phyloP scores from a whole-genome alignment of 2,888 invertebrate species.

The Ceriagrion tenellum region DNA sequence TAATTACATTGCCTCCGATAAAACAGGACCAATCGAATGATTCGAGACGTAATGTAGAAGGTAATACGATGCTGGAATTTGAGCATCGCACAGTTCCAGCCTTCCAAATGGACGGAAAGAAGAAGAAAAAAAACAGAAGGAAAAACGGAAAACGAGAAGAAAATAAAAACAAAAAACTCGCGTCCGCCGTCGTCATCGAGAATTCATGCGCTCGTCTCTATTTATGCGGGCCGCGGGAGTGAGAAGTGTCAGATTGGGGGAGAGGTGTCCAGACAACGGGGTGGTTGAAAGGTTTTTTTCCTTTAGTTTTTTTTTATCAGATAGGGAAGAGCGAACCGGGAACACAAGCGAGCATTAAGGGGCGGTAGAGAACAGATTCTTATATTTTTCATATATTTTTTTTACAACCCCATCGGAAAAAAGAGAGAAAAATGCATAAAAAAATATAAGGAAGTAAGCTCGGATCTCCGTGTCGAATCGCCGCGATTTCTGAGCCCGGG shows the following conservation, averaged over 20 bases:
- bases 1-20: too few relatives aligned
- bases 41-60: too few relatives aligned
- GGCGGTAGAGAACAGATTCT: not conserved
- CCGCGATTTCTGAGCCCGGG: slow-evolving; percentile 18
- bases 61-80: too few relatives aligned
- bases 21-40: too few relatives aligned
- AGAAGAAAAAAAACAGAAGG: not conserved
- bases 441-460: not conserved
- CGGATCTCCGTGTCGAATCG: slow-evolving; percentile 10
- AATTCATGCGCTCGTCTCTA: slow-evolving; percentile 64
- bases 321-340: not conserved
- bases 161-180: not conserved
- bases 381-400: not conserved
- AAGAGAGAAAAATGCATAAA: not conserved
- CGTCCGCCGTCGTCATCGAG: slow-evolving; percentile 10
- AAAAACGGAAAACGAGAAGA: not conserved
- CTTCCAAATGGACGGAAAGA: too few relatives aligned
- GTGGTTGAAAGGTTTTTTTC: not conserved
- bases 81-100: too few relatives aligned
- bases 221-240: slow-evolving; percentile 20
- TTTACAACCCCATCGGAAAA: not conserved
- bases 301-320: too few relatives aligned
- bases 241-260: not conserved
- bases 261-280: not conserved
- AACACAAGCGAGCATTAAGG: slow-evolving; percentile 3